phyloP scores from a whole-genome alignment of 2,888 invertebrate genomes.

The Diaphora mendica region DNA sequence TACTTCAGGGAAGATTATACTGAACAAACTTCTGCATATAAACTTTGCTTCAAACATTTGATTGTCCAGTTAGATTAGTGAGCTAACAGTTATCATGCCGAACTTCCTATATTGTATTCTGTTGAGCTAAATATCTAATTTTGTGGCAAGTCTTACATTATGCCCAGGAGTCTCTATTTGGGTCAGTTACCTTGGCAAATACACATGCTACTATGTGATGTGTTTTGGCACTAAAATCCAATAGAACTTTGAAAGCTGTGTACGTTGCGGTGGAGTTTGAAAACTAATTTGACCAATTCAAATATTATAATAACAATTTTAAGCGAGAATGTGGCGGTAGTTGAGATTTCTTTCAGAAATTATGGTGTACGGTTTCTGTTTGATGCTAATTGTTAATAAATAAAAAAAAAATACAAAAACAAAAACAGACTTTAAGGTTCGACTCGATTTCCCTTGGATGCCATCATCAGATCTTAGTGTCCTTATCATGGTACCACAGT shows the following conservation, averaged over 20 bases:
- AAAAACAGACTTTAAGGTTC: too few species aligned
- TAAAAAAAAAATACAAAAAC: too few species aligned
- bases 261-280: conserved; percentile 33
- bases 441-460: too few species aligned
- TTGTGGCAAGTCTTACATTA: conserved; percentile 43
- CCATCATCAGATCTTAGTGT: too few species aligned
- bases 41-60: background rate
- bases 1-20: background rate
- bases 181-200: conserved; percentile 41
- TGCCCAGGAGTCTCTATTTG: conserved; percentile 18
- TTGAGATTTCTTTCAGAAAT: conserved; percentile 18
- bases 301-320: conserved; percentile 37
- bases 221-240: conserved; percentile 45
- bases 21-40: background rate
- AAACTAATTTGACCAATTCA: conserved; percentile 40
- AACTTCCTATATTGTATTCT: conserved; percentile 1
- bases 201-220: conserved; percentile 31
- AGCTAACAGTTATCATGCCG: background rate
- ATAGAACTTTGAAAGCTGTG: conserved; percentile 25
- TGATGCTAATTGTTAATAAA: background rate
- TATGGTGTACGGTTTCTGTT: conserved; percentile 13
- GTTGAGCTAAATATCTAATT: conserved; percentile 35
- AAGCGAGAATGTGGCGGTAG: conserved; percentile 11
- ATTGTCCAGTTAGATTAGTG: background rate
- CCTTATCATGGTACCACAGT: too few species aligned